phyloP scores from a whole-genome alignment of 2,888 invertebrate species.

The Mystacides longicornis region DNA sequence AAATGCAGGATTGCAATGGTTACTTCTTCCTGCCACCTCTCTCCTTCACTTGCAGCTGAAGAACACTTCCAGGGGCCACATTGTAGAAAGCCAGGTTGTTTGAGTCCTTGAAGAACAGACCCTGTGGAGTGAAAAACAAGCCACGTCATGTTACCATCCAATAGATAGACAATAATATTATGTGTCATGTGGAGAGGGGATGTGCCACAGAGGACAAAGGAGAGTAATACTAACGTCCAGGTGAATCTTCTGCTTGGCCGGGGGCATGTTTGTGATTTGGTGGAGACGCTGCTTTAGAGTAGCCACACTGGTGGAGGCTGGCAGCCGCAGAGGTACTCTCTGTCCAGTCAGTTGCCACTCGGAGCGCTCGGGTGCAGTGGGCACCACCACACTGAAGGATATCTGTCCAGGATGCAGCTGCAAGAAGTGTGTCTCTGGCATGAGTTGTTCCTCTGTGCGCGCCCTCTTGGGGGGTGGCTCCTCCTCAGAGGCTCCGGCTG shows the following conservation, averaged over 20 bases:
- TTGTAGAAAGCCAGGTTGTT: slow-evolving; percentile 95
- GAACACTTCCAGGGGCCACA: slow-evolving; percentile 71
- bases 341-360: slow-evolving; percentile 97
- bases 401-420: slow-evolving; percentile 67
- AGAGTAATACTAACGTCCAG: slow-evolving; percentile 81
- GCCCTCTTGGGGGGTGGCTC: slow-evolving; percentile 83
- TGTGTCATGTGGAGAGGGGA: background rate
- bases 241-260: slow-evolving; percentile 94
- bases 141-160: background rate
- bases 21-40: slow-evolving; percentile 97
- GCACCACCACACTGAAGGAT: slow-evolving; percentile 74
- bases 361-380: slow-evolving; percentile 76
- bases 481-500: slow-evolving; percentile 56
- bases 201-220: background rate
- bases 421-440: slow-evolving; percentile 80
- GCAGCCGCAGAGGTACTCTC: slow-evolving; percentile 67
- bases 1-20: no score
- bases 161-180: background rate
- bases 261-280: slow-evolving; percentile 87
- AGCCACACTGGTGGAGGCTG: slow-evolving; percentile 70
- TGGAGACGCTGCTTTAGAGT: slow-evolving; percentile 82
- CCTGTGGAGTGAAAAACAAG: slow-evolving; percentile 49
- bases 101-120: slow-evolving; percentile 96
- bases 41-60: slow-evolving; percentile 91
- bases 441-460: slow-evolving; percentile 86